These are phyloP conservation scores for Cavia porcellus DNA, from an alignment of 2,113 vertebrate genomes.

Conservation along the genomic window DNA sequence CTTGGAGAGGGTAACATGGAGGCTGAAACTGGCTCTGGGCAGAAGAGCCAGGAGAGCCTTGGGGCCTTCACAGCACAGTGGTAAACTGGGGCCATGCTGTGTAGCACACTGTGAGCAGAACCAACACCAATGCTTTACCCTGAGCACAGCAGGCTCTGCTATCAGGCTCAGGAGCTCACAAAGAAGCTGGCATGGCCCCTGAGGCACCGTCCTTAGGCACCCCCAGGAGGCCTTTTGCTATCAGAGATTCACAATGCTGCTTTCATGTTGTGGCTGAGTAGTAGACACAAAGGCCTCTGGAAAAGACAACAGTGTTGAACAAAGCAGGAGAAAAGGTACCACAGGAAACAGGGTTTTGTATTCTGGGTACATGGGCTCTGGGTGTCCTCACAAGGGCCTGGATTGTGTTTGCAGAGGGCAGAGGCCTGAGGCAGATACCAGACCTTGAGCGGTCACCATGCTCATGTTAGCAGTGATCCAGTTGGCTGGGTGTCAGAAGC, in stretches of 20 bases:
- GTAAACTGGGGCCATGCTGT: too few species aligned
- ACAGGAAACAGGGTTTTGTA: not conserved
- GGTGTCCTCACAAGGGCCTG: not conserved
- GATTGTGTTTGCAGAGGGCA: not conserved
- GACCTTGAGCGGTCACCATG: not conserved
- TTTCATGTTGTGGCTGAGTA: not conserved
- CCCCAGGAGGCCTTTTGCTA: not conserved
- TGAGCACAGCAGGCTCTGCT: fast-evolving
- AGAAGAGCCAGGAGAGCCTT: not conserved
- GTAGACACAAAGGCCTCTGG: not conserved
- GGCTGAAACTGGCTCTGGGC: not conserved
- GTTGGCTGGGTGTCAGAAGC: not conserved
- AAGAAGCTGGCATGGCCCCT: not conserved
- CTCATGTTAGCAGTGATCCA: fast-evolving
- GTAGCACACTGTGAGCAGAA: not conserved
- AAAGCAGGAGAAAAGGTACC: not conserved
- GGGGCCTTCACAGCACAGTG: fast-evolving
- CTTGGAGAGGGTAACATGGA: fast-evolving
- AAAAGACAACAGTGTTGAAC: not conserved
- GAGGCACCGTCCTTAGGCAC: not conserved
- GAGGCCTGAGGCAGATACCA: not conserved
- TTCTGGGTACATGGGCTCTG: not conserved
- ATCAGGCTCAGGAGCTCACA: not conserved
- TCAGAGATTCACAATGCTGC: not conserved
- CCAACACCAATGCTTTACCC: not conserved